Percentiles rank a stretch among this genome's conserved stretches.
phyloP scores from a whole-genome alignment of 2,113 vertebrate genomes.

The Oreochromis niloticus region DNA sequence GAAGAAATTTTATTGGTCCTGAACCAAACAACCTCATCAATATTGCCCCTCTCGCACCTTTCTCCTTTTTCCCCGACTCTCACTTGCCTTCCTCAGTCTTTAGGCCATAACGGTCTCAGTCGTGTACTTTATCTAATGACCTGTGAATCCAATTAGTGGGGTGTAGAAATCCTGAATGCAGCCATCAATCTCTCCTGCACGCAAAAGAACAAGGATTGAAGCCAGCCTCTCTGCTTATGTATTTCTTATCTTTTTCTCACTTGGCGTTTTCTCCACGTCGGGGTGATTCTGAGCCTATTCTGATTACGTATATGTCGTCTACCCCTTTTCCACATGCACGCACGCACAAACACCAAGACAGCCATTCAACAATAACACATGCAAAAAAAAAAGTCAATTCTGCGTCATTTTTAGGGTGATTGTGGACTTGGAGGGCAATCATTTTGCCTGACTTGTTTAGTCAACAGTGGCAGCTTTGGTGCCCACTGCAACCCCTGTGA shows the following conservation, averaged over 20 bases:
- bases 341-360: background rate
- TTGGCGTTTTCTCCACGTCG: background rate
- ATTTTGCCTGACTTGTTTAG: conserved; percentile 41
- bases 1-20: conserved; percentile 39
- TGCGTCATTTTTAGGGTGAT: conserved; percentile 24
- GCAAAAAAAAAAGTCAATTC: conserved; percentile 24
- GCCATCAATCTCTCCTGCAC: conserved; percentile 52
- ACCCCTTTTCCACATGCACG: background rate
- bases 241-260: background rate
- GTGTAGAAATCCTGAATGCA: conserved; percentile 63
- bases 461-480: conserved; percentile 34
- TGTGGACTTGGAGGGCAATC: conserved; percentile 28
- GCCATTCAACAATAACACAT: background rate
- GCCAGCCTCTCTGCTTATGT: background rate
- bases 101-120: conserved; percentile 51
- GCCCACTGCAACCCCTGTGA: conserved; percentile 35
- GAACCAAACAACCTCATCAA: conserved; percentile 63
- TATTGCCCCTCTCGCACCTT: conserved; percentile 26
- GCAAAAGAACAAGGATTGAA: conserved; percentile 29
- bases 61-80: background rate
- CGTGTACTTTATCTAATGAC: conserved; percentile 73
- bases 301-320: background rate
- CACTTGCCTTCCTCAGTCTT: conserved; percentile 33
- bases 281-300: background rate
- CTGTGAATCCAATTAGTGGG: conserved; percentile 72